A percentile compares a stretch with the other conserved stretches of the same genome.
Evolutionary conservation across 1,140 invertebrate genomes (phyloP).

Genomic region (Brachionus plicatilis): DNA sequence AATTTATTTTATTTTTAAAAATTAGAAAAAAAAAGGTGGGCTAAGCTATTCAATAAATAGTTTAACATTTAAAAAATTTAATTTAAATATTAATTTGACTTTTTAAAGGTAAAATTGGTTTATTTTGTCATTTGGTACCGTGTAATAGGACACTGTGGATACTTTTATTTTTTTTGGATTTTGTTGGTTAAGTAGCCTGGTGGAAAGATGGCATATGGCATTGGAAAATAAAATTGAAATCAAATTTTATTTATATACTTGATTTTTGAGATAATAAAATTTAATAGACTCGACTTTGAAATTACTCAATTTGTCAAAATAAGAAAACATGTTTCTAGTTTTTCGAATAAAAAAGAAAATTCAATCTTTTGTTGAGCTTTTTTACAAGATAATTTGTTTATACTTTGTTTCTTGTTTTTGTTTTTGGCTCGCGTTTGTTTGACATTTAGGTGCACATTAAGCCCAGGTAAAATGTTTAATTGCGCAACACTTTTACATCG

Average conservation of each 20-base stretch:
- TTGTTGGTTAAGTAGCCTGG: neutral
- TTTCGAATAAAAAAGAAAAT: neutral
- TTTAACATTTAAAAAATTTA: neutral
- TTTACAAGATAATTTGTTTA: neutral
- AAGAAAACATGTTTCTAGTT: neutral
- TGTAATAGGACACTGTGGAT: neutral
- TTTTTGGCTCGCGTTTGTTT: neutral
- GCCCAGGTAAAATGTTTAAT: neutral
- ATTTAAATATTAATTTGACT: neutral
- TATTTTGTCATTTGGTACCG: neutral
- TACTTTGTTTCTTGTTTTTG: neutral
- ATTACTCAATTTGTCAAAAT: neutral
- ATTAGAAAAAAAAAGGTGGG: constrained; percentile 28
- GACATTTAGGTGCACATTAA: neutral
- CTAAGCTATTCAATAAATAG: neutral
- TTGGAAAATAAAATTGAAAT: neutral
- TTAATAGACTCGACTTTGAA: neutral
- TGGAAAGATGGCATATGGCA: neutral
- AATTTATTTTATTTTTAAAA: neutral
- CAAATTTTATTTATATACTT: neutral
- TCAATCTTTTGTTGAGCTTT: neutral
- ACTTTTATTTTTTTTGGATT: neutral
- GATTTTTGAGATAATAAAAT: neutral
- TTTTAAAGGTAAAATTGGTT: neutral
- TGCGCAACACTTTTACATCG: neutral